Evolutionary conservation across 92 coral and sea anemone species (phyloP), one percentile per base, ranked within the genome.

Genomic region (Epizoanthus rinbou): DNA sequence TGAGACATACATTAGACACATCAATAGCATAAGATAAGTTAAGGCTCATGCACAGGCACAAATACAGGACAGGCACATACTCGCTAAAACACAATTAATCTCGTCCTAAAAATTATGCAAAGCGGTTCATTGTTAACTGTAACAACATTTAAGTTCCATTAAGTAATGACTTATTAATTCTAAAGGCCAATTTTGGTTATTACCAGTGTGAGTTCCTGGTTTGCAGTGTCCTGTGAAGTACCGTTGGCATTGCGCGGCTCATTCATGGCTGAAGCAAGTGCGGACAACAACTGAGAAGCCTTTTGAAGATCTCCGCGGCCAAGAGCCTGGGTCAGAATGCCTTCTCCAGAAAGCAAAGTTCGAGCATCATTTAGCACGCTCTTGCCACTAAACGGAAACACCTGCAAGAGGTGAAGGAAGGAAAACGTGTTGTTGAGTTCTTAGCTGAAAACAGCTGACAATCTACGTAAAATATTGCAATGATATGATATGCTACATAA

Each of bases 201-300:
- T 62, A 78, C 82, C 82, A 59, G 43, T 19, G 58, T 19, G 57
- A 60, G 57, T 2, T 41, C 21, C 58, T 39, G 69, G 70, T 25
- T 22, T 24, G 13, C 18, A 60, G 65, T 43, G 23, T 39, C 15
- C 37, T 33, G 57, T 10, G 69, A 19, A 62, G 82, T 59, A 16
- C 2, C 2, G n/a, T n/a, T n/a, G n/a, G n/a, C n/a, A 39, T 62
- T 62, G 8, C 23, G 57, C 41, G 23, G 58, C 15, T 25, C 16
- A 37, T 78, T 78, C 0, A 78, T 78, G 28, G 59, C 82, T 47
- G 52, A 78, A 18, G 82, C 70, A 1, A 60, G 41, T 78, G 82
- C 82, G 3, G 82, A 60, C 71, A 78, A 39, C 13, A 78, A 7
- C 24, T 78, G 82, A 10, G 82, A 60, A 39, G 82, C 21, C 58